Evolutionary conservation across 2,797 vertebrate species (phyloP).

Genomic region (Thamnophis elegans): DNA sequence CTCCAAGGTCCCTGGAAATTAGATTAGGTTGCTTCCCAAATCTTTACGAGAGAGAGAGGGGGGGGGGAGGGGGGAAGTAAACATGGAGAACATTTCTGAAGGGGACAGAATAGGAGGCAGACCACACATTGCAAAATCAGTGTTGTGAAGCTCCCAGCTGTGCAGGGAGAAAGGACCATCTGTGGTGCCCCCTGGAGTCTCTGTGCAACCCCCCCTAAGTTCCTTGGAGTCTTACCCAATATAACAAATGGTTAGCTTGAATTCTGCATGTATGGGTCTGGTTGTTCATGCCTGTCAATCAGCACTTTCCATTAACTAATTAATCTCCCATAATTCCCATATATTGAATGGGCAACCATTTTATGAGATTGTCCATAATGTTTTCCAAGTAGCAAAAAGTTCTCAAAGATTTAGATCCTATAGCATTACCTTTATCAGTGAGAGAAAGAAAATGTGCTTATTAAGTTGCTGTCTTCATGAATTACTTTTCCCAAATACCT

Average conservation of each 20-base stretch:
- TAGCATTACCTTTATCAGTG: neutral
- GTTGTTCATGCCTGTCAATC: neutral
- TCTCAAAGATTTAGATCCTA: neutral
- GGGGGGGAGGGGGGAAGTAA: neutral
- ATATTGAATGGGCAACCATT: neutral
- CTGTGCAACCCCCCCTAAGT: neutral
- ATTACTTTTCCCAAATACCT: neutral
- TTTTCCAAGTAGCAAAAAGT: neutral
- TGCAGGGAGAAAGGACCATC: neutral
- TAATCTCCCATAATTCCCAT: neutral
- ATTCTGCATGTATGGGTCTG: neutral
- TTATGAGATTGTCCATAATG: neutral
- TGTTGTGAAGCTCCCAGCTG: neutral
- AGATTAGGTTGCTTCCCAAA: neutral
- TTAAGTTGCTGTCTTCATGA: neutral
- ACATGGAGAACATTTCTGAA: neutral
- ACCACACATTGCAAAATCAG: neutral
- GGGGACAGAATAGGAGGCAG: neutral
- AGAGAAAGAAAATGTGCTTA: neutral
- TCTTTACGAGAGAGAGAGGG: neutral
- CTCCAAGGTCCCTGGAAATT: no score
- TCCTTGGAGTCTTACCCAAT: neutral
- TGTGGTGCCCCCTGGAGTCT: neutral
- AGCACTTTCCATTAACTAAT: neutral
- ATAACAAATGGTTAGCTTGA: neutral